Percentiles rank a stretch among this genome's conserved stretches.
These are phyloP conservation scores for Drosophila teissieri DNA, from an alignment of 1,140 invertebrate species.

Conservation along the genomic window DNA sequence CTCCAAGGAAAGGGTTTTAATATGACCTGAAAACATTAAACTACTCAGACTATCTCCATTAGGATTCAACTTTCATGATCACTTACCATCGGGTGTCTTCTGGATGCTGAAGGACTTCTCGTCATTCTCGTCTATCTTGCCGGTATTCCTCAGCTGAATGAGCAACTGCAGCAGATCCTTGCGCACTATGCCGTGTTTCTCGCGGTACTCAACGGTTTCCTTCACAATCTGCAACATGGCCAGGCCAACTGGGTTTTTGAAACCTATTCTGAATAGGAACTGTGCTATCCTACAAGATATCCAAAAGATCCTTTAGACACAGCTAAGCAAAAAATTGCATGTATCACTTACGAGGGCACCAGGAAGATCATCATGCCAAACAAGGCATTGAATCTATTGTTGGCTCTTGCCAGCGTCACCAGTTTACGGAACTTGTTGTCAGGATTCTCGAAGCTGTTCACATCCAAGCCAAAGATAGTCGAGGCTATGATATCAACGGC, in stretches of 20 bases:
- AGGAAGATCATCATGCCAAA: conserved; percentile 64
- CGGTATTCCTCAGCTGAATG: conserved; percentile 85
- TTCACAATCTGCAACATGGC: conserved; percentile 84
- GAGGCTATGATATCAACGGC: conserved; percentile 77
- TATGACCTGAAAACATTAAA: conserved; percentile 35
- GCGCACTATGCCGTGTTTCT: conserved; percentile 85
- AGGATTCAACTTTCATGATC: rapidly evolving
- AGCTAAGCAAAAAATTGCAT: neutral
- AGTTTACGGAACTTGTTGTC: conserved; percentile 67
- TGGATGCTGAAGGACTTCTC: conserved; percentile 63
- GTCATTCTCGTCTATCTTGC: conserved; percentile 74
- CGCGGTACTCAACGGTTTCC: conserved; percentile 86
- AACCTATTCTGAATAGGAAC: conserved; percentile 52
- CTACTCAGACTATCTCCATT: no score
- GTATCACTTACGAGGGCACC: conserved; percentile 61
- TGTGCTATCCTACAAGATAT: conserved; percentile 42
- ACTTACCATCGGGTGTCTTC: conserved; percentile 49
- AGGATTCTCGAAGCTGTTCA: conserved; percentile 70
- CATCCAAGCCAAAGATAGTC: conserved; percentile 71
- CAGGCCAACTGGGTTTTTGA: conserved; percentile 37
- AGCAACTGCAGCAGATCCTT: conserved; percentile 87
- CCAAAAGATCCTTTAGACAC: neutral
- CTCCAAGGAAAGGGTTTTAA: conserved; percentile 83
- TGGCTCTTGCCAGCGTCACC: conserved; percentile 12
- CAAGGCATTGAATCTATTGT: conserved; percentile 20